These are phyloP conservation scores for Pseudachorutes palmiensis DNA, from an alignment of 1,140 invertebrate species.

Conservation along the genomic window DNA sequence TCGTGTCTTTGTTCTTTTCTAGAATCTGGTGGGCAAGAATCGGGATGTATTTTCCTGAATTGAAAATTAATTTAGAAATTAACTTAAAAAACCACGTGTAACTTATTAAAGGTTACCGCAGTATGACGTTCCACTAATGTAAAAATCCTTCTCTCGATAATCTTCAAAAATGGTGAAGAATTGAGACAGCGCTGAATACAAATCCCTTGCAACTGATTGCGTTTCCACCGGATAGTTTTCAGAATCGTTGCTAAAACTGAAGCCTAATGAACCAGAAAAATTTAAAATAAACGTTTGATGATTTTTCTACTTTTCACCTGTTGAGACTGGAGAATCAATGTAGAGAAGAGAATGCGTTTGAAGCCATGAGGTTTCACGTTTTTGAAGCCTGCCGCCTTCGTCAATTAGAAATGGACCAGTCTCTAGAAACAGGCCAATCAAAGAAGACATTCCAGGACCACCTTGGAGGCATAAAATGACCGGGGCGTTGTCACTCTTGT, in stretches of 20 bases:
- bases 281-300: no score
- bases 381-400: slow-evolving; percentile 50
- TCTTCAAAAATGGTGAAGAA: slow-evolving; percentile 38
- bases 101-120: no score
- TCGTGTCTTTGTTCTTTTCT: no score
- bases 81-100: no score
- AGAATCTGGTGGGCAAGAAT: no score
- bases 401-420: slow-evolving; percentile 66
- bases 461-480: slow-evolving; percentile 80
- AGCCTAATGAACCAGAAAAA: no score
- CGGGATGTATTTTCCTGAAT: no score
- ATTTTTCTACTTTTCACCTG: no score
- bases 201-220: slow-evolving; percentile 26
- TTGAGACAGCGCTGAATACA: slow-evolving; percentile 31
- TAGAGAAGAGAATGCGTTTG: slow-evolving; percentile 65
- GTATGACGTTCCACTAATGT: slow-evolving; percentile 49
- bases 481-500: slow-evolving; percentile 48
- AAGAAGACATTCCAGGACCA: slow-evolving; percentile 66
- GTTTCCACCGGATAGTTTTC: slow-evolving; percentile 26
- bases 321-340: slow-evolving; percentile 80
- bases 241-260: slow-evolving; percentile 30
- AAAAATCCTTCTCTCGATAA: slow-evolving; percentile 39
- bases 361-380: slow-evolving; percentile 65
- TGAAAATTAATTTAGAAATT: no score
- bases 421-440: slow-evolving; percentile 72